Evolutionary conservation across 2,888 invertebrate species (phyloP), one percentile per base, ranked within the genome.

Genomic region (Ormyrus nitidulus): DNA sequence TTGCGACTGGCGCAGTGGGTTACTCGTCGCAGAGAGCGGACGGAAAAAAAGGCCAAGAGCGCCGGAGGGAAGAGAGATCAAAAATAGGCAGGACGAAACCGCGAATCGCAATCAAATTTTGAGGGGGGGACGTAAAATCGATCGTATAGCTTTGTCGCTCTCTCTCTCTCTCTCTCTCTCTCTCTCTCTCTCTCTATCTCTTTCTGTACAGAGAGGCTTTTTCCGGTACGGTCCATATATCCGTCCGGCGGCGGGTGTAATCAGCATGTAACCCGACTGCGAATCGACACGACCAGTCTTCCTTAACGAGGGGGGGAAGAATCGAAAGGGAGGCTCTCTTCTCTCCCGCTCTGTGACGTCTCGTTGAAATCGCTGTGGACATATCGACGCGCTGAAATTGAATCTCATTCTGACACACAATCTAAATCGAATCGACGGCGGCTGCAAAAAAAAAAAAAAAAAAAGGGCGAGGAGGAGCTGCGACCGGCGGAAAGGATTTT

Each of bases 371-470:
- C 56, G 70, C 19, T 51, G 49, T 59, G 71, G 65, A 75, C 76
- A 80, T 80, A 83, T 81, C 82, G 78, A 80, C 73, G 71, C 71
- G 78, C 59, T 64, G 76, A 81, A 82, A 83, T 81, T 77, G 79
- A 81, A 81, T 81, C 79, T 78, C 78, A 73, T 78, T 81, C 79
- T 80, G 78, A 82, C 80, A 82, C 76, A 83, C 82, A 83, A 83
- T 81, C 82, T 82, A 77, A 79, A 79, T 71, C 66, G 74, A 79
- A 79, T 82, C 80, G 81, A 80, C 79, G 82, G 70, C 79, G 69
- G 13, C 56, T 54, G 70, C 54, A 54, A 58, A 73, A 75, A 61
- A 72, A 78, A 72, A 53, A 34, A 54, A 58, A 73, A 75, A 61
- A 72, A 78, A 72, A 53, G 44, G 19, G 70, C 64, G 48, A 8